phyloP scores from a whole-genome alignment of 2,113 vertebrate genomes.

The Plestiodon gilberti region DNA sequence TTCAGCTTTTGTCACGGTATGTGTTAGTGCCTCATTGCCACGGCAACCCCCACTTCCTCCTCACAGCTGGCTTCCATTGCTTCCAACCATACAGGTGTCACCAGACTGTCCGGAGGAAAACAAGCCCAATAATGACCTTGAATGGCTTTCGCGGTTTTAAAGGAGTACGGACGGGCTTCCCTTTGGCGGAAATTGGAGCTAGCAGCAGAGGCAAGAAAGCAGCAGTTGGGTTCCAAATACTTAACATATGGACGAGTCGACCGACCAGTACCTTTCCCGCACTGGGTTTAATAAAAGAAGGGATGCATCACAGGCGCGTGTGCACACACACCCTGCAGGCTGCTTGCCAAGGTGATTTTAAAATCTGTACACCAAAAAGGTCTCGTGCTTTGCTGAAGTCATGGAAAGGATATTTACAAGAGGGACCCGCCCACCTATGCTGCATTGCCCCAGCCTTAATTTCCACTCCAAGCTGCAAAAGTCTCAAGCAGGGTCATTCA shows the following conservation, averaged over 20 bases:
- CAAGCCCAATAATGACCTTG: slow-evolving; percentile 35
- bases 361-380: background rate
- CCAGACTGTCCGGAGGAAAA: background rate
- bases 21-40: background rate
- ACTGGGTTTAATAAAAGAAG: slow-evolving; percentile 13
- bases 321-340: background rate
- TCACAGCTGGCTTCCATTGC: slow-evolving; percentile 48
- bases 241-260: slow-evolving; percentile 44
- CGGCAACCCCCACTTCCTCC: slow-evolving; percentile 47
- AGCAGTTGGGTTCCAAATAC: slow-evolving; percentile 56
- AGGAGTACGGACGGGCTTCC: slow-evolving; percentile 60
- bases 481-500: no score
- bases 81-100: slow-evolving; percentile 53
- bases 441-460: no score
- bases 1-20: slow-evolving; percentile 37
- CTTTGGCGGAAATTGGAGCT: slow-evolving; percentile 64
- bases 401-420: no score
- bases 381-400: no score
- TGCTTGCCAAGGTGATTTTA: background rate
- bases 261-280: slow-evolving; percentile 38
- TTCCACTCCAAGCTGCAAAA: no score
- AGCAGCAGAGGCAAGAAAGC: slow-evolving; percentile 29
- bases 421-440: no score
- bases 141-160: slow-evolving; percentile 46
- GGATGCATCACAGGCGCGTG: accelerated